These are phyloP conservation scores for Lissonota sp. DNA, from an alignment of 2,888 invertebrate genomes.

Conservation along the genomic window DNA sequence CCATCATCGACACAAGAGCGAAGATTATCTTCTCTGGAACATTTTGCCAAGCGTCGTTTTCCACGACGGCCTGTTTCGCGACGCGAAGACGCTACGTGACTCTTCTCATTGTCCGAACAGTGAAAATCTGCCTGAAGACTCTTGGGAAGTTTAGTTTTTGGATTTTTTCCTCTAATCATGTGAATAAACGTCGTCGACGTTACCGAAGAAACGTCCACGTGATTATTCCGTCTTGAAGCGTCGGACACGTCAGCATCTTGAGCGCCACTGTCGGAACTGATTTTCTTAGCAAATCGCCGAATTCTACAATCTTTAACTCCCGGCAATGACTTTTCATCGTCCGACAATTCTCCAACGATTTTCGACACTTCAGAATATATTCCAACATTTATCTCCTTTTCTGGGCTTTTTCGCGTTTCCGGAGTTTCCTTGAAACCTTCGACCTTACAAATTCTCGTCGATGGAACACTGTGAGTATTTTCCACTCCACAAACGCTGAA, in stretches of 20 bases:
- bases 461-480: not conserved
- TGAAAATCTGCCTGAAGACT: not conserved
- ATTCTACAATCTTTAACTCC: not conserved
- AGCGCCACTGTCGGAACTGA: constrained; percentile 60
- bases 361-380: not conserved
- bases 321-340: not conserved
- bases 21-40: not conserved
- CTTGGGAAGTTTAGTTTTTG: not conserved
- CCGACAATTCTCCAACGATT: not conserved
- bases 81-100: not conserved
- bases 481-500: not conserved
- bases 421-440: not conserved
- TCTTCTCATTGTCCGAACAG: not conserved
- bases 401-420: not conserved
- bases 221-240: constrained; percentile 34
- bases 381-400: not conserved
- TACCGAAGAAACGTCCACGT: constrained; percentile 33
- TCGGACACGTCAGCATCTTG: constrained; percentile 59
- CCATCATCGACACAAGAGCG: constrained; percentile 4
- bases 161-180: constrained; percentile 1
- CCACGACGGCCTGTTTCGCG: constrained; percentile 1
- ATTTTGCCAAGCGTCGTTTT: constrained; percentile 10
- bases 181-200: constrained; percentile 59
- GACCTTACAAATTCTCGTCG: not conserved
- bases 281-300: not conserved